These are phyloP conservation scores for Tetramorium alpestre DNA, from an alignment of 1,140 invertebrate species.

Conservation along the genomic window DNA sequence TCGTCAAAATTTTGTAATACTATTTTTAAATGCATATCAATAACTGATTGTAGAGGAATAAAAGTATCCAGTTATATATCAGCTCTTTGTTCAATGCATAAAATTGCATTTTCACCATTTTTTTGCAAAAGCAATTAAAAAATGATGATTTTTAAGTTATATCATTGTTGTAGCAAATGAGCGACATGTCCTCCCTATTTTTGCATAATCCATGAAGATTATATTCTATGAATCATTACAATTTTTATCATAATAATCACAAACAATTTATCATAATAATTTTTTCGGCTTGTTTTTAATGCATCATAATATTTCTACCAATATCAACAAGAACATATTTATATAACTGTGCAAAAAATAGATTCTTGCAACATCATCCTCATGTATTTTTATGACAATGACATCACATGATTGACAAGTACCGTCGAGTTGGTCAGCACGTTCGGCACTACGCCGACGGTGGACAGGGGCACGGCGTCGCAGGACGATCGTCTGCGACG, in stretches of 20 bases:
- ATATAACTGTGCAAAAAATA: background rate
- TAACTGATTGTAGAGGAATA: too few relatives aligned
- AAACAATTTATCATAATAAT: background rate
- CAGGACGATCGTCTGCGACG: constrained; percentile 84
- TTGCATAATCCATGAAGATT: background rate
- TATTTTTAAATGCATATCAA: too few relatives aligned
- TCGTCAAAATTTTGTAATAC: too few relatives aligned
- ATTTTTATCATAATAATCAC: background rate
- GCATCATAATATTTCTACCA: background rate
- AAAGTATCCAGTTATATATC: too few relatives aligned
- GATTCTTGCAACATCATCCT: background rate
- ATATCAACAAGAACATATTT: background rate
- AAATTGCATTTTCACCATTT: too few relatives aligned
- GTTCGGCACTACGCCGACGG: constrained; percentile 85
- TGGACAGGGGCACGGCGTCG: constrained; percentile 86
- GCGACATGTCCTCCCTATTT: background rate
- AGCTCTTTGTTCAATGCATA: too few relatives aligned
- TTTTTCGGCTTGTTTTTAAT: background rate
- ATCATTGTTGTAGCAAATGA: too few relatives aligned
- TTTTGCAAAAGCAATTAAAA: too few relatives aligned
- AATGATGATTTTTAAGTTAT: too few relatives aligned
- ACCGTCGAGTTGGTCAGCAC: constrained; percentile 72
- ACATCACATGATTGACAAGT: background rate
- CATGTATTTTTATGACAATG: background rate
- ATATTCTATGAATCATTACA: background rate